phyloP scores from a whole-genome alignment of 2,888 invertebrate genomes.

The Gari tellinella region DNA sequence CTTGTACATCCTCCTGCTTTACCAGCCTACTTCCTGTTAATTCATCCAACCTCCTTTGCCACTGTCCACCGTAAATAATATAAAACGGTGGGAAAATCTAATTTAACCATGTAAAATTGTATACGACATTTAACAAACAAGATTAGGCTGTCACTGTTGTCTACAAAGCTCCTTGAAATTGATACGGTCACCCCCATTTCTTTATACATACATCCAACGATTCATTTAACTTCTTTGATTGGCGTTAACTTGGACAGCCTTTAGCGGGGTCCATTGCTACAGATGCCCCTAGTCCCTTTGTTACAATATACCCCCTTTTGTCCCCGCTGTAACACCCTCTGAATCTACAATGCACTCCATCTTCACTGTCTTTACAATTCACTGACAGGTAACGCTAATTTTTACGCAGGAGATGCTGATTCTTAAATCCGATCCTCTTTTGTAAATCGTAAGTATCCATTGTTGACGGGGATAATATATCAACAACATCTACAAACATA shows the following conservation, averaged over 20 bases:
- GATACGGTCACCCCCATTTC: constrained; percentile 38
- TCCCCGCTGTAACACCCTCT: constrained; percentile 18
- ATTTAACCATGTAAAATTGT: constrained; percentile 50
- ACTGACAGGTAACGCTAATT: constrained; percentile 42
- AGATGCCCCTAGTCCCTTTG: constrained; percentile 38
- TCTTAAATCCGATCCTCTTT: constrained; percentile 32
- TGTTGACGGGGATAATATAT: neutral
- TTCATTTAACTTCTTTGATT: constrained; percentile 47
- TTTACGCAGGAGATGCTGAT: constrained; percentile 33
- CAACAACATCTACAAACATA: constrained; percentile 50
- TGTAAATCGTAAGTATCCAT: constrained; percentile 36
- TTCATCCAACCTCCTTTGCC: constrained; percentile 22
- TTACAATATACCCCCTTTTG: constrained; percentile 35
- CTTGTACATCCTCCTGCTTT: constrained; percentile 5
- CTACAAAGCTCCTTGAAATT: constrained; percentile 40
- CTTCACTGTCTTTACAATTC: constrained; percentile 24
- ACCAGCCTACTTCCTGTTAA: constrained; percentile 30
- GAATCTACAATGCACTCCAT: constrained; percentile 16
- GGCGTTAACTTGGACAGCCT: constrained; percentile 42
- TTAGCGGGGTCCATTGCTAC: constrained; percentile 34
- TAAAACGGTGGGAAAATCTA: constrained; percentile 52
- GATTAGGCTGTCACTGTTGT: constrained; percentile 46
- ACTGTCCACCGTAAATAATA: constrained; percentile 33
- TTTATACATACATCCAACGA: constrained; percentile 47
- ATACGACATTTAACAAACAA: constrained; percentile 50